Conservation (phyloP, 1,140 invertebrate genomes). For the Orchesella cincta region DNA sequence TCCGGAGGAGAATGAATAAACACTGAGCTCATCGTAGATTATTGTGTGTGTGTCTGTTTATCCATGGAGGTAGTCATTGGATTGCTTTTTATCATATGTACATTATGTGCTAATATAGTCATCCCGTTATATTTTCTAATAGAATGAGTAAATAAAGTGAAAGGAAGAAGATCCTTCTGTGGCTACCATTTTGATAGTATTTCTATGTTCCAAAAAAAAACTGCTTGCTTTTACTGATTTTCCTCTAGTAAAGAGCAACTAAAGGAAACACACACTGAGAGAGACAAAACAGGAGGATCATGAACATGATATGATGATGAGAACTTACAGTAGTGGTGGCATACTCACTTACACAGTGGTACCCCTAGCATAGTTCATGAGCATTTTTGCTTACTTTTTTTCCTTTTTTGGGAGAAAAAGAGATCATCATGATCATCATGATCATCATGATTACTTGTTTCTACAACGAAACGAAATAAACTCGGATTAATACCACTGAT, state of each 20-base stretch:
- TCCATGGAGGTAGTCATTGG: neutral
- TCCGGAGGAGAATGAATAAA: slow-evolving; percentile 12
- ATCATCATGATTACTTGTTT: neutral
- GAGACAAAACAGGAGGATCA: too few relatives aligned
- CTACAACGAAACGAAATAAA: slow-evolving; percentile 11
- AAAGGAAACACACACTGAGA: too few relatives aligned
- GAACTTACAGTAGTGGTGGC: neutral
- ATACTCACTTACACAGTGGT: neutral
- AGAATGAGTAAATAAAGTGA: slow-evolving; percentile 9
- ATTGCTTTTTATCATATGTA: neutral
- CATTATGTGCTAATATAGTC: slow-evolving; percentile 12
- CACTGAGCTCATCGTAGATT: slow-evolving; percentile 14
- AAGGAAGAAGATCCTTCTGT: neutral
- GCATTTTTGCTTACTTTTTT: too few relatives aligned
- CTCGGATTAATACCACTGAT: slow-evolving; percentile 18
- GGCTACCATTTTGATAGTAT: too few relatives aligned
- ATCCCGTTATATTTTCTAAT: slow-evolving; percentile 5
- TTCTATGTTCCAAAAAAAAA: too few relatives aligned
- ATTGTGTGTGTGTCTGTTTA: neutral
- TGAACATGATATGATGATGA: neutral
- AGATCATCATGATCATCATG: neutral
- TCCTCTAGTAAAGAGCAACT: too few relatives aligned
- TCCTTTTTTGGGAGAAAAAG: neutral
- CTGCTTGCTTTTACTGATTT: too few relatives aligned
- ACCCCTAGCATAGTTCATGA: too few relatives aligned